These are phyloP conservation scores for Orchesellides sinensis DNA, from an alignment of 2,888 invertebrate species.

Conservation along the genomic window DNA sequence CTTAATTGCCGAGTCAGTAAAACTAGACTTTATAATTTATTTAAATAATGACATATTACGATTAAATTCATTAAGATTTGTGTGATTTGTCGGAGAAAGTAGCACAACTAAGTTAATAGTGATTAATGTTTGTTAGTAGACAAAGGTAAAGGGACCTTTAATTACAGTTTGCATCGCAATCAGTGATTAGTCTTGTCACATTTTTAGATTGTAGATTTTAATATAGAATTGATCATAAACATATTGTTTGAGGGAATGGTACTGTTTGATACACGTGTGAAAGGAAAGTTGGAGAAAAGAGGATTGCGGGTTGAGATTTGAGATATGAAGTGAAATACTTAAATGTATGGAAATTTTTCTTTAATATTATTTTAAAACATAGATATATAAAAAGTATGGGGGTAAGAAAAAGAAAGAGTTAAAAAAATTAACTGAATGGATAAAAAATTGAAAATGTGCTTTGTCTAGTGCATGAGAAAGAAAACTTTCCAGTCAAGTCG, in stretches of 20 bases:
- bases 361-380: neutral
- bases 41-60: neutral
- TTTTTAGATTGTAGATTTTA: conserved; percentile 19
- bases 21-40: conserved; percentile 5
- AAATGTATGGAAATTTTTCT: neutral
- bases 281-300: neutral
- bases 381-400: neutral
- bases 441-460: no score
- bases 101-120: no score
- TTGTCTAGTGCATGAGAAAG: conserved; percentile 46
- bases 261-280: neutral
- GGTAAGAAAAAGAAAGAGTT: neutral
- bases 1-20: no score
- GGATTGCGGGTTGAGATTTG: no score
- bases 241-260: no score
- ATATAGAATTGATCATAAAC: neutral
- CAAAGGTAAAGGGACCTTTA: no score
- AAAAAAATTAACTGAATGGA: no score
- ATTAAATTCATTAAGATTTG: neutral
- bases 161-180: neutral
- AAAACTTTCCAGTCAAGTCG: conserved; percentile 43
- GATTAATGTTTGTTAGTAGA: no score
- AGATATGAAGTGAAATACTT: no score
- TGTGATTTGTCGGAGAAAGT: no score
- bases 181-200: conserved; percentile 52